phyloP scores from a whole-genome alignment of 2,888 invertebrate genomes.

The Mimas tiliae region DNA sequence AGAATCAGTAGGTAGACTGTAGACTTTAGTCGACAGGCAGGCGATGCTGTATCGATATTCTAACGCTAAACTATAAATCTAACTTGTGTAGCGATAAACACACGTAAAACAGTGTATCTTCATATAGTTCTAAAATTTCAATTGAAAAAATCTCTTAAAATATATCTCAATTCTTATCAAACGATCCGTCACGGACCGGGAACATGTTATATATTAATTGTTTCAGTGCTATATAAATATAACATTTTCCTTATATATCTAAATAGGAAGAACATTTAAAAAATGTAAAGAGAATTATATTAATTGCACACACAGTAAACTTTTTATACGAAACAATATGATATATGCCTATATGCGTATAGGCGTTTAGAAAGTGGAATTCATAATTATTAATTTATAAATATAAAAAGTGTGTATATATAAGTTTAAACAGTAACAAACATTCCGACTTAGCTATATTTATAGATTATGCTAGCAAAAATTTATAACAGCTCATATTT shows the following conservation, averaged over 20 bases:
- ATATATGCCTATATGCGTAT: slow-evolving; percentile 30
- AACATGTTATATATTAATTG: slow-evolving; percentile 64
- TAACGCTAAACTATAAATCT: slow-evolving; percentile 65
- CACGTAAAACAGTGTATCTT: slow-evolving; percentile 74
- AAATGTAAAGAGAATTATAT: slow-evolving; percentile 69
- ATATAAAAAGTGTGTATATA: slow-evolving; percentile 35
- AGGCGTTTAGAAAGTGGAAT: slow-evolving; percentile 29
- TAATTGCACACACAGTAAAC: slow-evolving; percentile 79
- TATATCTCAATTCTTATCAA: slow-evolving; percentile 77
- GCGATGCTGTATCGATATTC: slow-evolving; percentile 60
- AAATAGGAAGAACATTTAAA: slow-evolving; percentile 78
- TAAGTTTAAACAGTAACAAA: slow-evolving; percentile 35
- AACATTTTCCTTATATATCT: slow-evolving; percentile 70
- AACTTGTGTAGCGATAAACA: slow-evolving; percentile 74
- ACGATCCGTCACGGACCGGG: slow-evolving; percentile 58
- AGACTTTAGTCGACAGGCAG: slow-evolving; percentile 55
- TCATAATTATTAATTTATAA: slow-evolving; percentile 27
- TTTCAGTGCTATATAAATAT: slow-evolving; percentile 75
- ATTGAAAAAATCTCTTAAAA: slow-evolving; percentile 83
- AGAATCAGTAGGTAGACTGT: slow-evolving; percentile 50
- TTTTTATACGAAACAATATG: slow-evolving; percentile 61
- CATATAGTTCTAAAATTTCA: slow-evolving; percentile 71
- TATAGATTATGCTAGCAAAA: slow-evolving; percentile 54
- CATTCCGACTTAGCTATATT: slow-evolving; percentile 41
- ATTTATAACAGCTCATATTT: slow-evolving; percentile 49